A percentile compares a stretch with the other conserved stretches of the same genome.
Conservation (phyloP, 2,797 vertebrate genomes). For the Macroramphosus scolopax region DNA sequence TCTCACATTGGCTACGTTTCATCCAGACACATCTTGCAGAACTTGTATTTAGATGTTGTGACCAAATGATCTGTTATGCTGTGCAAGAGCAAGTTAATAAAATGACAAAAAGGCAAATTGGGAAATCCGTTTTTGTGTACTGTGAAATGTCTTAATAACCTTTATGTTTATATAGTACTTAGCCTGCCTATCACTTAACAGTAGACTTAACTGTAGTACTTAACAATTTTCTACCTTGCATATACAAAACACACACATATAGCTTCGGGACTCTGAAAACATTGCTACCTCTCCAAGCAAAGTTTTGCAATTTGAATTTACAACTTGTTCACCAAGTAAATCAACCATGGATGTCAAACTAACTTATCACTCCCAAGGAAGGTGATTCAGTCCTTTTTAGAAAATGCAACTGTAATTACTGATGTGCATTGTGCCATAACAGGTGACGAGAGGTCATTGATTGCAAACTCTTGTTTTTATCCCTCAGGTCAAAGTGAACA, state of each 20-base stretch:
- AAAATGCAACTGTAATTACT: not conserved
- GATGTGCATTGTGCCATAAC: not conserved
- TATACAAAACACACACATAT: too few relatives aligned
- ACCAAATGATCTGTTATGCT: not conserved
- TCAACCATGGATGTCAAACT: not conserved
- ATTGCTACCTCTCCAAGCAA: not conserved
- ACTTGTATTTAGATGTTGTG: not conserved
- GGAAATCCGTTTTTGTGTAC: not conserved
- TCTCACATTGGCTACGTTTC: not conserved
- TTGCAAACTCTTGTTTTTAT: constrained; percentile 36
- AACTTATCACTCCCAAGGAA: too few relatives aligned
- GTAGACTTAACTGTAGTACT: not conserved
- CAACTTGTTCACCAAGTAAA: not conserved
- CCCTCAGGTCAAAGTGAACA: constrained; percentile 84
- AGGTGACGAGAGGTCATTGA: constrained; percentile 2
- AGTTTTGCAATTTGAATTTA: constrained; percentile 7
- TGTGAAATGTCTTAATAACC: not conserved
- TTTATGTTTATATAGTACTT: not conserved
- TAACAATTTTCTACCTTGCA: not conserved
- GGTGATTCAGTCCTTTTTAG: too few relatives aligned
- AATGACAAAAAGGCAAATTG: too few relatives aligned
- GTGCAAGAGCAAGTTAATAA: too few relatives aligned
- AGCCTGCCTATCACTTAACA: not conserved
- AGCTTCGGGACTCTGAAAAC: too few relatives aligned
- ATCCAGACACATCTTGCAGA: not conserved